Evolutionary conservation across 1,140 invertebrate genomes (phyloP), one percentile per base, ranked within the genome.

Genomic region (Latrodectus geometricus): DNA sequence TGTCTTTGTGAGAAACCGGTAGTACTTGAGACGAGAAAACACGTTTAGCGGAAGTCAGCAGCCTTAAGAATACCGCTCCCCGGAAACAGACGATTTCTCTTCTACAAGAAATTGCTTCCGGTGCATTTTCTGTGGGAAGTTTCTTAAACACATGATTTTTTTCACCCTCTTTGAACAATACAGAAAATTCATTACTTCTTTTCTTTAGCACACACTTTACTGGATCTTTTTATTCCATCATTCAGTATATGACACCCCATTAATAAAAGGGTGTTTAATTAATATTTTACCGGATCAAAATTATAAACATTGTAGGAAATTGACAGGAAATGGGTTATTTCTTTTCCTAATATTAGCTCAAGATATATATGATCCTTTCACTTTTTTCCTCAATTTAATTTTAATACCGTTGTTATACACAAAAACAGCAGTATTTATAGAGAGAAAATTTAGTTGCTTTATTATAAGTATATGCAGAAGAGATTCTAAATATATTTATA

Each of bases 11-110:
- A 83, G 74, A 48, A 73, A 74, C 50, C 70, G 80, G 80, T 74
- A 83, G 70, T 65, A 35, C 54, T 74, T 65, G 70, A 54, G 69
- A 83, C 74, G 80, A 49, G 80, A 83, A 83, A 83, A 74, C 70
- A 73, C 54, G 70, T 52, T 83, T 70, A 52, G 52, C 80, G 80
- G 80, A 83, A 83, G 70, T 56, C 23, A 52, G 49, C 21, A 70
- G 15, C 49, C 56, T 83, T 74, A 56, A 83, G 70, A 83, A 74
- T 74, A 83, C 54, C 80, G 11, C 70, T 74, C 70, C 80, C 80
- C 69, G 80, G 80, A 83, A 83, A 83, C 80, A 74, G 70, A 83
- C 80, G 80, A 83, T 83, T 83, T 83, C 80, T 83, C 80, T 74
- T 61, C 80, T 23, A 66, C 80, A 83, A 83, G 80, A 83, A 83